Evolutionary conservation across 2,797 vertebrate species (phyloP).

Genomic region (Cyprinella venusta): DNA sequence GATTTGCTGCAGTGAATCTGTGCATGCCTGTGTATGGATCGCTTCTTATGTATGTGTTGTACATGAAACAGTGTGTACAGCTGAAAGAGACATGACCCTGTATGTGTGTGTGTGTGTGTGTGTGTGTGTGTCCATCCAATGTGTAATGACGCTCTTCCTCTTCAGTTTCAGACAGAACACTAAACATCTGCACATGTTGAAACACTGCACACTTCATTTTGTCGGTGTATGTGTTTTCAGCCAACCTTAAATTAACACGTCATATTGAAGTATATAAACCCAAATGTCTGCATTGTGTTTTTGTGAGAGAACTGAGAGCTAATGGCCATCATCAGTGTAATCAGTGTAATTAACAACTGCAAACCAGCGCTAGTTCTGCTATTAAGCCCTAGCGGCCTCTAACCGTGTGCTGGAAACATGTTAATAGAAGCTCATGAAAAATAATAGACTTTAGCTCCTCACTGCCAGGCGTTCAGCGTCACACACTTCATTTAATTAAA

Average conservation of each 20-base stretch:
- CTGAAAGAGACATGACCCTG: not conserved
- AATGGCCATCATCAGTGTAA: slow-evolving; percentile 2
- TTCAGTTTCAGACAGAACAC: slow-evolving; percentile 11
- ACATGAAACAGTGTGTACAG: not conserved
- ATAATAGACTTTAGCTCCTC: not conserved
- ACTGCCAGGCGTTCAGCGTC: too few species aligned
- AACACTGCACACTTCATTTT: not conserved
- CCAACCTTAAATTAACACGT: not conserved
- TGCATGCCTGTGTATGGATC: not conserved
- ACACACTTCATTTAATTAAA: too few species aligned
- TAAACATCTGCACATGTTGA: slow-evolving; percentile 37
- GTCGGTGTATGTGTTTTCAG: not conserved
- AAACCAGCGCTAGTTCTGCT: not conserved
- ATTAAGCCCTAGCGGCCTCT: not conserved
- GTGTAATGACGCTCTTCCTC: not conserved
- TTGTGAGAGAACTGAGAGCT: not conserved
- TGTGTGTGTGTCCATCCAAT: not conserved
- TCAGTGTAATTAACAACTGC: not conserved
- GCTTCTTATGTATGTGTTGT: not conserved
- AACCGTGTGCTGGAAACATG: not conserved
- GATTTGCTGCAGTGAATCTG: not conserved
- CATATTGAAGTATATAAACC: not conserved
- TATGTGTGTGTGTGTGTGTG: not conserved
- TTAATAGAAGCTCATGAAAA: not conserved
- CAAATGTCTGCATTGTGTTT: not conserved